phyloP scores from a whole-genome alignment of 2,113 vertebrate genomes.

The Onychostruthus taczanowskii region DNA sequence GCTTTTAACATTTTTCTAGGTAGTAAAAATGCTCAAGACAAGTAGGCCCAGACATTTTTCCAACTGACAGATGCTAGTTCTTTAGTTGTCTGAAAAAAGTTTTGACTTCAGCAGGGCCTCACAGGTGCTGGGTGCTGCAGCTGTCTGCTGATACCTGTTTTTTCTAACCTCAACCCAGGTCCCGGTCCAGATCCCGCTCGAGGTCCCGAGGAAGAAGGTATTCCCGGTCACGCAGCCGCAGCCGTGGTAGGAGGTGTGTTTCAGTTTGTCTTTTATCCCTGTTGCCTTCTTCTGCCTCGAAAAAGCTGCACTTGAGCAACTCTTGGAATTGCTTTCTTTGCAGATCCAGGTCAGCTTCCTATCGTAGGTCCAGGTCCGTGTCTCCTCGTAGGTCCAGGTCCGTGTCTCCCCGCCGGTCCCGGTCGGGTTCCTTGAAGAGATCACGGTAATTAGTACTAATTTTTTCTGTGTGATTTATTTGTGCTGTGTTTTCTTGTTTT shows the following conservation, averaged over 20 bases:
- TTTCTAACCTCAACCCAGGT: slow-evolving; percentile 78
- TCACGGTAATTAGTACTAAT: slow-evolving; percentile 73
- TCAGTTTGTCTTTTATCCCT: neutral
- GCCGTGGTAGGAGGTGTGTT: slow-evolving; percentile 82
- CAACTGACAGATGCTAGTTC: slow-evolving; percentile 72
- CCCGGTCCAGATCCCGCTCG: slow-evolving; percentile 82
- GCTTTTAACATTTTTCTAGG: slow-evolving; percentile 83
- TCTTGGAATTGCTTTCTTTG: neutral
- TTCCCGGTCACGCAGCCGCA: slow-evolving; percentile 81
- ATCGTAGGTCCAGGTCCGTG: slow-evolving; percentile 80
- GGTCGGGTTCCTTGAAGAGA: slow-evolving; percentile 82
- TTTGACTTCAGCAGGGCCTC: slow-evolving; percentile 45
- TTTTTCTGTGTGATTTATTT: accelerated
- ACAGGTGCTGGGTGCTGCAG: neutral
- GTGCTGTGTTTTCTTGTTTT: neutral
- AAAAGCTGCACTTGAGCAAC: neutral
- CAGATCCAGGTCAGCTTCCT: slow-evolving; percentile 79
- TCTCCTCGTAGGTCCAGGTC: slow-evolving; percentile 85
- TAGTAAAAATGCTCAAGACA: slow-evolving; percentile 74
- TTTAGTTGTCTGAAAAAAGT: slow-evolving; percentile 67
- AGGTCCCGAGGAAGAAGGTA: slow-evolving; percentile 82
- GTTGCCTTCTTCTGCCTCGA: neutral
- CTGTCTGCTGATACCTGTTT: slow-evolving; percentile 56
- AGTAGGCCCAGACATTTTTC: slow-evolving; percentile 72
- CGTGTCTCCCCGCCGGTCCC: slow-evolving; percentile 78